These are phyloP conservation scores for Agonopterix subpropinquella DNA, from an alignment of 2,888 invertebrate species.

Conservation along the genomic window DNA sequence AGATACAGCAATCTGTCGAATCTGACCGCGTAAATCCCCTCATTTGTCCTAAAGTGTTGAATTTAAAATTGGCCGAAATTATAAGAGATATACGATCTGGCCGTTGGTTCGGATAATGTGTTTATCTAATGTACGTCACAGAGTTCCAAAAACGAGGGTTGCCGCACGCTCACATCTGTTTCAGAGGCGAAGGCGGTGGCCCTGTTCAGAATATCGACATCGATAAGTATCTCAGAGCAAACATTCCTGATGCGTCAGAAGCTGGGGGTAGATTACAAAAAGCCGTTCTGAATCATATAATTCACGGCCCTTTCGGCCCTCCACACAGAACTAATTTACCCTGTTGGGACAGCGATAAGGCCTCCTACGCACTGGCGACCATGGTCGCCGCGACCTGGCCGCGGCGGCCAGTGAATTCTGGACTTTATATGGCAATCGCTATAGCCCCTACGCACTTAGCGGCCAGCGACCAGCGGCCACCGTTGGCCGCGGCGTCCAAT, in stretches of 20 bases:
- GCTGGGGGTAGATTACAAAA: constrained; percentile 2
- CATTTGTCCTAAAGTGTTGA: too few relatives aligned
- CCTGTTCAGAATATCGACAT: background rate
- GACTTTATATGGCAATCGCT: too few relatives aligned
- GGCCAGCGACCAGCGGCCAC: too few relatives aligned
- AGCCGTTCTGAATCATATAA: constrained; percentile 8
- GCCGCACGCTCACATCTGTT: background rate
- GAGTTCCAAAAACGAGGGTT: background rate
- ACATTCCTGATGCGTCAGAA: constrained; percentile 3
- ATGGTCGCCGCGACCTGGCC: too few relatives aligned
- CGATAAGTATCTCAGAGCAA: background rate
- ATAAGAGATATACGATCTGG: background rate
- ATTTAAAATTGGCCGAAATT: too few relatives aligned
- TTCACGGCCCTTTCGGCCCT: constrained; percentile 10
- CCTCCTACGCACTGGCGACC: too few relatives aligned
- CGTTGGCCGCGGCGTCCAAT: too few relatives aligned
- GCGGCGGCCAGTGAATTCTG: too few relatives aligned
- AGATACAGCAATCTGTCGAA: too few relatives aligned
- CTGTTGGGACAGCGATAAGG: background rate
- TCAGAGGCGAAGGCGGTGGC: background rate
- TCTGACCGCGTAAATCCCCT: too few relatives aligned
- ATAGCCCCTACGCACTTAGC: too few relatives aligned
- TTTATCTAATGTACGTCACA: background rate
- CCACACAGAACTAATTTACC: constrained; percentile 3
- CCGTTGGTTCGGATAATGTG: background rate